Percentiles rank a stretch among this genome's conserved stretches.
phyloP scores from a whole-genome alignment of 2,797 vertebrate genomes.

The Gallinago solitaria region DNA sequence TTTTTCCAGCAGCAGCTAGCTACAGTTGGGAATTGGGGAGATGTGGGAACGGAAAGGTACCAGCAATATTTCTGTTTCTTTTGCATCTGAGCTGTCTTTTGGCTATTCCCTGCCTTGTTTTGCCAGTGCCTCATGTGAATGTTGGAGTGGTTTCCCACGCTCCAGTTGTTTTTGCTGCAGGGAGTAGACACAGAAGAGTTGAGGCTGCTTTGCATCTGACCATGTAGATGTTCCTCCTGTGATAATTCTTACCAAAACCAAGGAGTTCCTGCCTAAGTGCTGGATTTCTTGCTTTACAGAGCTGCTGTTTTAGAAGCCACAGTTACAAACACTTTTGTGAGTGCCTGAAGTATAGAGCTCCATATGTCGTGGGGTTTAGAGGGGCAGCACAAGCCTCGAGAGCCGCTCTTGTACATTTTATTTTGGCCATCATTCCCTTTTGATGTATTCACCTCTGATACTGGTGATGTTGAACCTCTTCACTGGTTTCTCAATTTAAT shows the following conservation, averaged over 20 bases:
- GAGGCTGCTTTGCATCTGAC: background rate
- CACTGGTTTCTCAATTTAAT: background rate
- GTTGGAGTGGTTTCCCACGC: background rate
- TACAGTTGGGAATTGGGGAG: background rate
- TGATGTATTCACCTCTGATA: fast-evolving
- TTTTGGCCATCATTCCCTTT: background rate
- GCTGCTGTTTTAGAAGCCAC: background rate
- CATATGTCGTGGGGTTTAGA: background rate
- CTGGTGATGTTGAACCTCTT: background rate
- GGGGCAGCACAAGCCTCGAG: fast-evolving
- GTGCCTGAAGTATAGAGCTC: background rate
- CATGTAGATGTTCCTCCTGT: background rate
- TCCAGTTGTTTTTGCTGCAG: background rate
- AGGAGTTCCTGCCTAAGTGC: background rate
- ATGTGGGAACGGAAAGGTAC: fast-evolving
- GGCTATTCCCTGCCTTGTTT: background rate
- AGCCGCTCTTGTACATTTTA: background rate
- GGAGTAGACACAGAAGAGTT: background rate
- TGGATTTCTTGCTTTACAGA: background rate
- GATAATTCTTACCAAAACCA: background rate
- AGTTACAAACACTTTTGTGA: background rate
- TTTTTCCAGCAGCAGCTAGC: background rate
- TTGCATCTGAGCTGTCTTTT: background rate
- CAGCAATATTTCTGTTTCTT: background rate
- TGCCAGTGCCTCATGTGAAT: fast-evolving